Base-by-base conservation (phyloP, 2,888 invertebrate species). In the Drosophila subquinaria region DNA sequence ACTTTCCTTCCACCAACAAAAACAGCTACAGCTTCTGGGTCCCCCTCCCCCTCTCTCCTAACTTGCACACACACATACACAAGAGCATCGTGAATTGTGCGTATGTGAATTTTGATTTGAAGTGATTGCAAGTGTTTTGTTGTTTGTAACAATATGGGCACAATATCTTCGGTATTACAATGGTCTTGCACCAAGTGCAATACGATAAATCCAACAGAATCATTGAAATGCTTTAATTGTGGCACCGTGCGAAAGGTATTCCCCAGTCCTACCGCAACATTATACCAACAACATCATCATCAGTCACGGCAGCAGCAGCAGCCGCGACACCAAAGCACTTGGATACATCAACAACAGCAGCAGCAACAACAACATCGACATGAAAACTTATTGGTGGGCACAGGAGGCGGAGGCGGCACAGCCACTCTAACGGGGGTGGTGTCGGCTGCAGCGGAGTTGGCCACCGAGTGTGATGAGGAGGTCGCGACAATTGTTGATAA, bases 151-250 rank as follows among this genome's bases (percentile, higher is more conserved):
- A 78, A 80, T 69, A 97, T 97, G 97, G 97, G 97, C 94, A 97
- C 97, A 93, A 97, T 97, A 94, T 97, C 97, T 94, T 97, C 97
- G 93, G 97, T 97, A 94, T 95, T 97, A 93, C 97, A 97, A 94
- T 97, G 97, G 97, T 96, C 97, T 94, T 97, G 97, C 95, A 95
- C 95, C 93, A 95, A 95, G 93, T 97, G 97, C 94, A 95, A 96
- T 94, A 95, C 96, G 93, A 97, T 97, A 94, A 97, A 97, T 93
- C 97, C 97, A 82, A 97, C 97, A 79, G 97, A 97, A 94, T 95
- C 95, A 93, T 94, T 95, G 89, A 95, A 95, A 94, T 97, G 97
- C 94, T 95, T 96, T 94, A 95, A 96, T 94, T 97, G 97, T 94
- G 96, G 96, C 88, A 94, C 94, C 91, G 94, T 94, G 92, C 94